Evolutionary conservation across 2,797 vertebrate genomes (phyloP), one percentile per base, ranked within the genome.

Genomic region (Pristis pectinata): DNA sequence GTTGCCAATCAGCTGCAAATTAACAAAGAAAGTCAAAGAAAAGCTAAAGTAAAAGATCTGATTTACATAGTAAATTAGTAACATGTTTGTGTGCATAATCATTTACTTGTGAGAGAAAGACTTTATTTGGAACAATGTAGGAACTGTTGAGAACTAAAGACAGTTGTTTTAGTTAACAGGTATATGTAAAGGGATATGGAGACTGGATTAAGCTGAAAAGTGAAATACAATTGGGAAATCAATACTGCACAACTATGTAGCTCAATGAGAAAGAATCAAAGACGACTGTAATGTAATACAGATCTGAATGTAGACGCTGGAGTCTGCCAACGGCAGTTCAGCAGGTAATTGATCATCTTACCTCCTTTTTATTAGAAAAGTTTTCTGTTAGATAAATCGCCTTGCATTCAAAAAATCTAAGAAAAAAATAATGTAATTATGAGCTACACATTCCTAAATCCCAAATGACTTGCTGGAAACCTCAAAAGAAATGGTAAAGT

Each of bases 271-370:
- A 91, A 91, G 61, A 64, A 67, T 91, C n/a, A 67, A 91, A 37
- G 17, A 91, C 2, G 22, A 91, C 87, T 67, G 17, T 91, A 41
- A 91, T 91, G 59, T 67, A 91, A 67, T 37, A 91, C 87, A 91
- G 87, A 67, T 67, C 61, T 61, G n/a, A 67, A 91, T 91, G 87
- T 11, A 91, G 87, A 91, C 59, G 64, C n/a, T 91, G 61, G 9
- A 24, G n/a, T 91, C 87, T 91, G 87, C 87, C 87, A 91, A 91
- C 61, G 37, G 59, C n/a, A 41, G 87, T 91, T 91, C 87, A 91
- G 87, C 61, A 67, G 64, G 87, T 91, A 91, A 91, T 91, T 41
- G 87, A 91, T 67, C 59, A 67, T 91, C 87, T 67, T 37, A 37
- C 87, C 87, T 67, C 61, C 87, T 91, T 91, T 91, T 41, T 91